These are phyloP conservation scores for Oscheius sp. DNA, from an alignment of 2,888 invertebrate genomes.

Conservation along the genomic window DNA sequence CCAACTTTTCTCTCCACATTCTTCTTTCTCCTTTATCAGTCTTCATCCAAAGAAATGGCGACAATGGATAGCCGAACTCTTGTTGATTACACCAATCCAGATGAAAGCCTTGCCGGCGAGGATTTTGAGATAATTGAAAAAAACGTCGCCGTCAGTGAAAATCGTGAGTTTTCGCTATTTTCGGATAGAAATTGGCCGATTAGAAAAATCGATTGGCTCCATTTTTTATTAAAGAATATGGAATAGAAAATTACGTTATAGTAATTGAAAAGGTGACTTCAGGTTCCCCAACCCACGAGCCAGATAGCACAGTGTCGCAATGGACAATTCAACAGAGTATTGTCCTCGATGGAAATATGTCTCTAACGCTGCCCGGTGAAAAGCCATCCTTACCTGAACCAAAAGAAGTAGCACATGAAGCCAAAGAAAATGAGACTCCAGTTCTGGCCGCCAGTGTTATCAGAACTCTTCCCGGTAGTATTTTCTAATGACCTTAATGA, in stretches of 20 bases:
- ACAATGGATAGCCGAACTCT: background rate
- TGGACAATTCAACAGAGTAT: conserved; percentile 41
- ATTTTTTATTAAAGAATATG: too few relatives aligned
- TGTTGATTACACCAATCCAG: background rate
- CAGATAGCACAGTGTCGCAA: background rate
- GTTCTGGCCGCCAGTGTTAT: background rate
- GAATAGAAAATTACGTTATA: too few relatives aligned
- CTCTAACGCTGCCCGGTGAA: background rate
- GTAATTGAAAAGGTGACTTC: too few relatives aligned
- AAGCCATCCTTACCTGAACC: background rate
- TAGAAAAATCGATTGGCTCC: too few relatives aligned
- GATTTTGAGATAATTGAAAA: conserved; percentile 8
- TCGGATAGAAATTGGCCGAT: too few relatives aligned
- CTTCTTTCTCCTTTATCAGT: background rate
- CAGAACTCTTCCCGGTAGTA: background rate
- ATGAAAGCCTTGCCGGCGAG: background rate
- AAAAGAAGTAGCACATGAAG: background rate
- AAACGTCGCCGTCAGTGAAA: background rate
- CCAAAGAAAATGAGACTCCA: background rate
- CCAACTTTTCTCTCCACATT: background rate
- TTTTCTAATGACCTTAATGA: background rate
- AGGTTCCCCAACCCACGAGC: too few relatives aligned
- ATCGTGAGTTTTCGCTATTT: conserved; percentile 4
- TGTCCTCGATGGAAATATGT: conserved; percentile 31
- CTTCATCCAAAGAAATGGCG: background rate